Percentiles rank a stretch among this genome's conserved stretches.
phyloP scores from a whole-genome alignment of 2,888 invertebrate species.

The Drosophila longiperda region DNA sequence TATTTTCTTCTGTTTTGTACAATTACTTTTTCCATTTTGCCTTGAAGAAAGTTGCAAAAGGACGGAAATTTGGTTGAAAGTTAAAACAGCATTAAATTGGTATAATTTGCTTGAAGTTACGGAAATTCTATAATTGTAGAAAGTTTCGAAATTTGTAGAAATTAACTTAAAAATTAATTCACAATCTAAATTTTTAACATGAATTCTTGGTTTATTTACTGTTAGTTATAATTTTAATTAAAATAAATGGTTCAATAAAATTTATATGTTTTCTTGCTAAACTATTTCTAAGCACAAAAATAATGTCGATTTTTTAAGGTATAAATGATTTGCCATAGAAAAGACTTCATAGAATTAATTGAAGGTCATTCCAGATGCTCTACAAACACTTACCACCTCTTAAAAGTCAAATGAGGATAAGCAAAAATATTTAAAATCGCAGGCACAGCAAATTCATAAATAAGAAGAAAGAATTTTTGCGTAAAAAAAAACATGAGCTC shows the following conservation, averaged over 20 bases:
- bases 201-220: background rate
- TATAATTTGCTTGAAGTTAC: background rate
- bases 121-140: background rate
- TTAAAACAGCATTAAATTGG: background rate
- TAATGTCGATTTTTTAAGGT: background rate
- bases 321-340: background rate
- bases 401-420: constrained; percentile 10
- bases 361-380: constrained; percentile 29
- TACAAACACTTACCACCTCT: constrained; percentile 1
- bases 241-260: background rate
- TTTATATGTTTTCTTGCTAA: background rate
- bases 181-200: rapidly evolving
- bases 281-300: background rate
- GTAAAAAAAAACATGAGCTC: constrained; percentile 36
- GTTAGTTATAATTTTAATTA: background rate
- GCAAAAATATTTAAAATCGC: constrained; percentile 2
- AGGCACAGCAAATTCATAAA: background rate
- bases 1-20: constrained; percentile 25
- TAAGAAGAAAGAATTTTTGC: constrained; percentile 35
- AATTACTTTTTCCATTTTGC: constrained; percentile 48
- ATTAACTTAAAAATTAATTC: background rate
- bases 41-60: constrained; percentile 46
- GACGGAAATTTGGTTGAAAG: background rate
- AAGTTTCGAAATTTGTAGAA: background rate
- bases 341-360: constrained; percentile 15